Conservation (phyloP, 2,797 vertebrate genomes). For the Oophaga sylvatica region DNA sequence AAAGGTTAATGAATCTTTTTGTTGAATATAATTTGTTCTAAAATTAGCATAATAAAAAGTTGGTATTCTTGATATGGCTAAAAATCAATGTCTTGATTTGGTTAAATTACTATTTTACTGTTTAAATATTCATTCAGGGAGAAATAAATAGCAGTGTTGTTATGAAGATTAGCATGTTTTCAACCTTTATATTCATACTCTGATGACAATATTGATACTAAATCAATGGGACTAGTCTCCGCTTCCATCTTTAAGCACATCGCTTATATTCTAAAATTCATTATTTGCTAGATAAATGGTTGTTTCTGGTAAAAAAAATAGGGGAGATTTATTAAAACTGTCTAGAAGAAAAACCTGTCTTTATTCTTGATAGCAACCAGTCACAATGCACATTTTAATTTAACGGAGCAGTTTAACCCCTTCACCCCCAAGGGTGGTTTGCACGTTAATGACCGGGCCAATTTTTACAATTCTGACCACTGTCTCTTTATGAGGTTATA, state of each 20-base stretch:
- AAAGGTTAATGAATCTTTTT: conserved; percentile 53
- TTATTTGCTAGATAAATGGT: neutral
- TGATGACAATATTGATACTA: neutral
- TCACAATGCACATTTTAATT: too few species aligned
- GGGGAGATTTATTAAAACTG: too few species aligned
- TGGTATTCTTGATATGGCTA: conserved; percentile 24
- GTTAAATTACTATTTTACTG: conserved; percentile 5
- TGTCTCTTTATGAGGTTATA: too few species aligned
- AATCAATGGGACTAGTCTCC: neutral
- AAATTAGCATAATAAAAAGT: conserved; percentile 50
- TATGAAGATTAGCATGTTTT: neutral
- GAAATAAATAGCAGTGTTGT: conserved; percentile 26
- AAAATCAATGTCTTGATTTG: conserved; percentile 39
- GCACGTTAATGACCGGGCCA: too few species aligned
- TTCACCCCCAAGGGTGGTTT: too few species aligned
- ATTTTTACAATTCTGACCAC: too few species aligned
- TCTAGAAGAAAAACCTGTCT: too few species aligned
- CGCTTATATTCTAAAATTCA: neutral
- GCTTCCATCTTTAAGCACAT: neutral
- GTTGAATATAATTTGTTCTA: conserved; percentile 44
- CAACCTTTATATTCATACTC: neutral
- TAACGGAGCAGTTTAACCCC: too few species aligned
- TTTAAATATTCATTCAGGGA: conserved; percentile 13
- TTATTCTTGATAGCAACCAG: too few species aligned
- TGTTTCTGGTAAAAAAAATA: neutral